These are phyloP conservation scores for Spodoptera picta DNA, from an alignment of 2,888 invertebrate species.

Conservation along the genomic window DNA sequence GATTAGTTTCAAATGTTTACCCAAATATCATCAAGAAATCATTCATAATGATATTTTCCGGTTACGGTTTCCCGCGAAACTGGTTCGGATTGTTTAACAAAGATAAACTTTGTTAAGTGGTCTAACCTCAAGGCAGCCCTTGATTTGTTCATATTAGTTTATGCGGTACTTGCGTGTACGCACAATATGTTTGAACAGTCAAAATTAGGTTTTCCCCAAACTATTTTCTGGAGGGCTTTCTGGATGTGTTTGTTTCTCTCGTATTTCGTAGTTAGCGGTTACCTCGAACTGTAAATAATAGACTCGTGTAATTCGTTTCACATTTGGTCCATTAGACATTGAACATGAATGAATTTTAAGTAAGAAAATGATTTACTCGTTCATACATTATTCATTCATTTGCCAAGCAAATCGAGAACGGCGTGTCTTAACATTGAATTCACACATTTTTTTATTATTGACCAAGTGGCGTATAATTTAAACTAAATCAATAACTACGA, in stretches of 20 bases:
- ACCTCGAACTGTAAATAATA: constrained; percentile 9
- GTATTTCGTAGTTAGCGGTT: constrained; percentile 1
- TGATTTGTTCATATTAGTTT: constrained; percentile 14
- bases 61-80: no score
- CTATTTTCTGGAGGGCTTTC: neutral
- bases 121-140: constrained; percentile 16
- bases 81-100: constrained; percentile 8
- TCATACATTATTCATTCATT: constrained; percentile 13
- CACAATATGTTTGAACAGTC: neutral
- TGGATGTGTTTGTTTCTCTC: neutral
- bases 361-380: constrained; percentile 8
- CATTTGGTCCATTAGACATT: neutral
- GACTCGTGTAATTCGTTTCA: no score
- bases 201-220: constrained; percentile 12
- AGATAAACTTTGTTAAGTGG: constrained; percentile 23
- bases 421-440: constrained; percentile 19
- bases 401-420: neutral
- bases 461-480: constrained; percentile 14
- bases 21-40: no score
- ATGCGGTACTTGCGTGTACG: constrained; percentile 10
- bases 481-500: constrained; percentile 21
- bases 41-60: no score
- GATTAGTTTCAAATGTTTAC: no score
- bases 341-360: constrained; percentile 15
- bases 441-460: constrained; percentile 28